These are phyloP conservation scores for Dolomedes plantarius DNA, from an alignment of 2,888 invertebrate species.

Conservation along the genomic window DNA sequence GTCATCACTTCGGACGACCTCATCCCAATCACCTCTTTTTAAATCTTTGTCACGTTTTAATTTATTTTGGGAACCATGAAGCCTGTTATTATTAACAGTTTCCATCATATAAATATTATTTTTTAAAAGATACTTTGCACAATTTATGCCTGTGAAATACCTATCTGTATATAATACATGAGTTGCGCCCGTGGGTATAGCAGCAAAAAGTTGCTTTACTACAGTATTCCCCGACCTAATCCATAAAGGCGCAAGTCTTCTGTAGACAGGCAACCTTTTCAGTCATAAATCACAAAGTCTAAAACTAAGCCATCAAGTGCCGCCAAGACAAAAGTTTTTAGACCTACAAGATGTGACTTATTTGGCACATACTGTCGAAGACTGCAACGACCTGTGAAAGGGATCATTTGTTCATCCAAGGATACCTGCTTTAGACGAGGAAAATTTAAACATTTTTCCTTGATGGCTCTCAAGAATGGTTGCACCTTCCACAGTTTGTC, in stretches of 20 bases:
- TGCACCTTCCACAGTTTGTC: not conserved
- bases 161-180: not conserved
- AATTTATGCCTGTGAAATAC: not conserved
- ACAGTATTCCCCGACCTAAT: not conserved
- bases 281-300: constrained; percentile 75
- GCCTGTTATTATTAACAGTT: not conserved
- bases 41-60: not conserved
- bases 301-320: constrained; percentile 72
- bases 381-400: constrained; percentile 74
- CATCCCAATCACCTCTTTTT: constrained; percentile 20
- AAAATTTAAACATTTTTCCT: not conserved
- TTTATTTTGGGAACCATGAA: not conserved
- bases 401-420: constrained; percentile 75
- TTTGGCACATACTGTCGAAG: constrained; percentile 73
- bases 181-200: not conserved
- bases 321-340: constrained; percentile 76
- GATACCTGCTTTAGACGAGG: constrained; percentile 25
- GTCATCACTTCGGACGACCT: not conserved
- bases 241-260: not conserved
- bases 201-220: not conserved
- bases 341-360: constrained; percentile 75
- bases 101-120: not conserved
- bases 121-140: not conserved
- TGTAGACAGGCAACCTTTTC: constrained; percentile 19
- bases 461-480: not conserved